Evolutionary conservation across 1,140 invertebrate species (phyloP), one percentile per base, ranked within the genome.

Genomic region (Steinernema feltiae): DNA sequence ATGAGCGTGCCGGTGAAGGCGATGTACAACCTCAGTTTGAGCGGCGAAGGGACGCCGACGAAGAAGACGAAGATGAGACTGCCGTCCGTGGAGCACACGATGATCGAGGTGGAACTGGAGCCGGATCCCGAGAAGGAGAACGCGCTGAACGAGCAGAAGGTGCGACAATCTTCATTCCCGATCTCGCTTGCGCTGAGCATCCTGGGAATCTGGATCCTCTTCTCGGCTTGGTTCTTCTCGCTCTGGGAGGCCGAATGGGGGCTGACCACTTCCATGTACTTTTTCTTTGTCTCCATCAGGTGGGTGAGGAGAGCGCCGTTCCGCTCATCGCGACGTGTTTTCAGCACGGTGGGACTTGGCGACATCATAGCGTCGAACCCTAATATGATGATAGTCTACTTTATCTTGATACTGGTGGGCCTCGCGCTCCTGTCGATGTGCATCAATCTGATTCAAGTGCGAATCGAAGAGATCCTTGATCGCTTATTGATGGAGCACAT

Each of bases 401-500:
- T 85, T 74, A 48, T 85, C 21, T 75, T 85, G 35, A 85, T 85
- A 77, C 72, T 85, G 21, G 75, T 85, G 69, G 84, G 84, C 1
- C 73, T 85, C n/a, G 84, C 84, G n/a, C 73, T 85, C 32, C 78
- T 85, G 18, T 85, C 84, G 29, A 85, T 85, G 84, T 85, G 85
- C 71, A 78, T 85, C 35, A 84, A 84, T 53, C 73, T 85, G 18
- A 82, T 86, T 17, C 84, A 84, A 48, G 80, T 75, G 29, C 24
- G 53, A 3, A 30, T 84, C n/a, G 83, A 84, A 73, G 63, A 72
- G 63, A 69, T 85, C 12, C 73, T 84, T 17, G 77, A 85, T 32
- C 75, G 75, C 12, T 48, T 84, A n/a, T 75, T 85, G 0, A 76
- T 85, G 70, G 77, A 86, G 41, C 85, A 86, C 53, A 83, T 85